Conservation (phyloP, 1,140 invertebrate species). For the Helicoverpa armigera region DNA sequence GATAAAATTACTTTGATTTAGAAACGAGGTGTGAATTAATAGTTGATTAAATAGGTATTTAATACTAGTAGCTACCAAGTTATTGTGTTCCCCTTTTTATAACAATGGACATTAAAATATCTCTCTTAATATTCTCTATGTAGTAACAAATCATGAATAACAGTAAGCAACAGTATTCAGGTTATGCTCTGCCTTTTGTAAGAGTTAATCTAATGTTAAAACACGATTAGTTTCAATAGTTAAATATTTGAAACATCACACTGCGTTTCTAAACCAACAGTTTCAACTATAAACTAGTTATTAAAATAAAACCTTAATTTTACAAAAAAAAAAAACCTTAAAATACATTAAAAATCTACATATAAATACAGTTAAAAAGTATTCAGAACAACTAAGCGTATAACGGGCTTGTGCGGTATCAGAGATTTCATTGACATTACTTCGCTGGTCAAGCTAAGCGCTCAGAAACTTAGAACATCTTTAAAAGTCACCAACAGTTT, state of each 20-base stretch:
- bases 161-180: background rate
- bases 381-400: constrained; percentile 79
- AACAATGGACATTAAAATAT: background rate
- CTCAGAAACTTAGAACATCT: background rate
- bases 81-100: background rate
- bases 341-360: constrained; percentile 66
- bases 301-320: constrained; percentile 56
- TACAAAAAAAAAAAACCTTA: constrained; percentile 60
- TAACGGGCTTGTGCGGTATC: constrained; percentile 71
- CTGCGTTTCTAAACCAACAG: constrained; percentile 48
- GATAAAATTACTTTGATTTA: constrained; percentile 54
- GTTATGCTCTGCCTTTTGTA: too few relatives aligned
- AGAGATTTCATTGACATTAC: constrained; percentile 50
- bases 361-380: constrained; percentile 74
- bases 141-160: too few relatives aligned
- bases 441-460: constrained; percentile 14
- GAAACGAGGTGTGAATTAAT: constrained; percentile 17
- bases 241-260: constrained; percentile 11
- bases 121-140: background rate
- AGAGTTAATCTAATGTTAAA: too few relatives aligned
- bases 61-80: constrained; percentile 43
- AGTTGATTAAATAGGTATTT: constrained; percentile 1
- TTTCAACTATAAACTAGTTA: constrained; percentile 57
- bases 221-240: background rate
- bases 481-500: constrained; percentile 38